Conservation (phyloP, 1,140 invertebrate species). For the Drosophila albomicans region DNA sequence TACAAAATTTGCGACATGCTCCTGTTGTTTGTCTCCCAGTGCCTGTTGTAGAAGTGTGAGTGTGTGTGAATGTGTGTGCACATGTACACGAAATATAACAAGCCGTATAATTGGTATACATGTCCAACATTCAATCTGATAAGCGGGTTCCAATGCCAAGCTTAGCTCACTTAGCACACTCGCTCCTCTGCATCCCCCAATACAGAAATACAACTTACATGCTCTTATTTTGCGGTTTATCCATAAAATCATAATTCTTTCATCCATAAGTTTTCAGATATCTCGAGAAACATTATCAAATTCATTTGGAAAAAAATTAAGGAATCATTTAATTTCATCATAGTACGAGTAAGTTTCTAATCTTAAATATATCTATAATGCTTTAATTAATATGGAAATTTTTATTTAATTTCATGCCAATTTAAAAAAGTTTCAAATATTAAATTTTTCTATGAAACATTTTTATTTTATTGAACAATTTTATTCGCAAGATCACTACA, state of each 20-base stretch:
- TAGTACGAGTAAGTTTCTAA: too few species aligned
- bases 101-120: conserved; percentile 81
- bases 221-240: background rate
- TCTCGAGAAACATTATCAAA: background rate
- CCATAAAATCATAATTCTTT: background rate
- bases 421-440: too few species aligned
- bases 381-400: too few species aligned
- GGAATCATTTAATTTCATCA: too few species aligned
- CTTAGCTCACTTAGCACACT: conserved; percentile 13
- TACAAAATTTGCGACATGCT: conserved; percentile 61
- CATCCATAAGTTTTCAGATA: background rate
- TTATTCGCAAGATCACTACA: too few species aligned
- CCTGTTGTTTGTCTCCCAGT: conserved; percentile 18
- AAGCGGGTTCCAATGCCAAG: conserved; percentile 10
- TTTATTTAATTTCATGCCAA: too few species aligned
- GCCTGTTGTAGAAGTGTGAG: background rate
- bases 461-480: too few species aligned
- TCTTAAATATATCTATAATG: too few species aligned
- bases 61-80: conserved; percentile 7
- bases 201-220: background rate
- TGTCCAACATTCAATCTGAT: conserved; percentile 49
- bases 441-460: too few species aligned
- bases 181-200: background rate
- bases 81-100: conserved; percentile 71
- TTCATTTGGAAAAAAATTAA: background rate